phyloP scores from a whole-genome alignment of 23 tunicate species.

The Ascidia mentula region DNA sequence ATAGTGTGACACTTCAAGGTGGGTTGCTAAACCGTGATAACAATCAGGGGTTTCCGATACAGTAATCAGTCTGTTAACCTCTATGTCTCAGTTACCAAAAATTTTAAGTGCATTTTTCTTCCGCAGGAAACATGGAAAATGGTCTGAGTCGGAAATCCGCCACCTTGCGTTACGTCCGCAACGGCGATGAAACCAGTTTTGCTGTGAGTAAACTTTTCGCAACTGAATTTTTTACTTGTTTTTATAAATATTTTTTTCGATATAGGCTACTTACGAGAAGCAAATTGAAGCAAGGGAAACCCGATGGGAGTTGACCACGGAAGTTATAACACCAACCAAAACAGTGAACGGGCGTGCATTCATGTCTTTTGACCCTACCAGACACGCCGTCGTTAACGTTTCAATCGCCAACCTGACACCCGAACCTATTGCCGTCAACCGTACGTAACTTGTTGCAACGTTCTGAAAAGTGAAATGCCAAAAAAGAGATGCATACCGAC shows the following conservation, averaged over 20 bases:
- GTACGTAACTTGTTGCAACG: no score
- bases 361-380: conserved; percentile 22
- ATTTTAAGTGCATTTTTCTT: not conserved
- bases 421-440: conserved; percentile 13
- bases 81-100: no score
- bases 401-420: conserved; percentile 20
- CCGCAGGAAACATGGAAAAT: conserved; percentile 12
- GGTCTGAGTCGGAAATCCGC: not conserved
- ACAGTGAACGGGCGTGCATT: conserved; percentile 27
- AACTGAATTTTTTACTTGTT: no score
- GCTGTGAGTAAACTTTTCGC: not conserved
- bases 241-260: not conserved
- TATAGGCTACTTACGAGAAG: conserved; percentile 15
- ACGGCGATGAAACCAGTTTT: not conserved
- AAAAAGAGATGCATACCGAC: no score
- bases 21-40: no score
- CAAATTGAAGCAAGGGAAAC: not conserved
- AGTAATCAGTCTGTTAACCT: no score
- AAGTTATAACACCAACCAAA: conserved; percentile 26
- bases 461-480: no score
- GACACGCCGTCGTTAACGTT: not conserved
- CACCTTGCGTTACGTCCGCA: not conserved
- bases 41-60: no score
- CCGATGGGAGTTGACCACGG: conserved; percentile 6
- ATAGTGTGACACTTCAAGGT: not conserved